Evolutionary conservation across 2,888 invertebrate genomes (phyloP).

Genomic region (Stenodera caucasica): DNA sequence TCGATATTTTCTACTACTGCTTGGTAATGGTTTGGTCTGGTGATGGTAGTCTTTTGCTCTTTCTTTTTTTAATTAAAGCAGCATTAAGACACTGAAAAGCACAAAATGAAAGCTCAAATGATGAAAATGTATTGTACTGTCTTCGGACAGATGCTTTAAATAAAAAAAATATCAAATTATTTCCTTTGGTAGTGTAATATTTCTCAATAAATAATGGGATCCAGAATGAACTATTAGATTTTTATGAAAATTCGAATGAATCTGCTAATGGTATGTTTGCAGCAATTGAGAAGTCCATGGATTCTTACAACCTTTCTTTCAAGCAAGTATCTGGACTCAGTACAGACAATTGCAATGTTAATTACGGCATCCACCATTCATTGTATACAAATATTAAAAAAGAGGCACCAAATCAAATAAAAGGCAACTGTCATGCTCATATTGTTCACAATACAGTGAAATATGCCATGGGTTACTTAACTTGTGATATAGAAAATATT

Average conservation of each 20-base stretch:
- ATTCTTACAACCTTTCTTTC: constrained; percentile 34
- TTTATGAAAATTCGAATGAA: constrained; percentile 31
- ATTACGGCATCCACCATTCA: constrained; percentile 37
- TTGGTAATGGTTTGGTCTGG: too few relatives aligned
- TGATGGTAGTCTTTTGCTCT: too few relatives aligned
- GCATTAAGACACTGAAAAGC: too few relatives aligned
- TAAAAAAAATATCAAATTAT: constrained; percentile 34
- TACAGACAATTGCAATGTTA: constrained; percentile 46
- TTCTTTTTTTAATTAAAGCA: too few relatives aligned
- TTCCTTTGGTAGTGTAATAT: constrained; percentile 31
- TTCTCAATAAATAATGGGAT: constrained; percentile 28
- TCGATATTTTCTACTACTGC: too few relatives aligned
- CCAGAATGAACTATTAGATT: constrained; percentile 31
- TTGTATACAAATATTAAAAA: constrained; percentile 29
- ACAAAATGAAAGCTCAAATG: too few relatives aligned
- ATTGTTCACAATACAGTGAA: constrained; percentile 32
- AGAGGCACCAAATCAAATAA: constrained; percentile 25
- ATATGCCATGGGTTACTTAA: constrained; percentile 29
- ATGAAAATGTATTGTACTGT: too few relatives aligned
- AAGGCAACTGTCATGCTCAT: constrained; percentile 35
- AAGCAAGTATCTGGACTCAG: constrained; percentile 41
- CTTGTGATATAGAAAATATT: constrained; percentile 31
- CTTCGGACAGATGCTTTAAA: too few relatives aligned
- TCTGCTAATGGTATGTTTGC: constrained; percentile 31
- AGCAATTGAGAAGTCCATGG: constrained; percentile 33